phyloP scores from a whole-genome alignment of 1,140 invertebrate species.

The Lucilia cuprina region DNA sequence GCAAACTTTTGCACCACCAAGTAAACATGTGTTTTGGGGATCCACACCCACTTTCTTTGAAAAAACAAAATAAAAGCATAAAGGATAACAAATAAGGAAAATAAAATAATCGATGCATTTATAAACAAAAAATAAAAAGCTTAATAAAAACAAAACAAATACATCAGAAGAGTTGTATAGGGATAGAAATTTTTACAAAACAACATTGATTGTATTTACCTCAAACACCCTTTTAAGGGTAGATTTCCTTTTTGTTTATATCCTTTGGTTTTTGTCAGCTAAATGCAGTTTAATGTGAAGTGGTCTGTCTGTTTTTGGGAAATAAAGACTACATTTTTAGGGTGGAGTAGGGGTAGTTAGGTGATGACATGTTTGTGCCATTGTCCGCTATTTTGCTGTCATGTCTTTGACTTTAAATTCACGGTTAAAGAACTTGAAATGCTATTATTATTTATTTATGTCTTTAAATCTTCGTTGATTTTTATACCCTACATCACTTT shows the following conservation, averaged over 20 bases:
- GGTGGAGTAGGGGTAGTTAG: not conserved
- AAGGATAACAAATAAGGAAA: not conserved
- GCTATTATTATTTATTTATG: no score
- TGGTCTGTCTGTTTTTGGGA: not conserved
- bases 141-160: not conserved
- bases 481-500: no score
- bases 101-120: conserved; percentile 7
- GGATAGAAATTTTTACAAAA: not conserved
- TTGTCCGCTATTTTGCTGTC: not conserved
- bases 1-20: not conserved
- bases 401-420: not conserved
- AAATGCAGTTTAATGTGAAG: not conserved
- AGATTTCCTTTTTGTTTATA: not conserved
- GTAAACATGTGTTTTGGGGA: not conserved
- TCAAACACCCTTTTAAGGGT: not conserved
- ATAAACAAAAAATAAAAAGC: not conserved
- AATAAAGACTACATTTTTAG: not conserved
- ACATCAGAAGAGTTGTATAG: not conserved
- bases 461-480: no score
- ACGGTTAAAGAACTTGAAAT: not conserved
- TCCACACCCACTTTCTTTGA: not conserved
- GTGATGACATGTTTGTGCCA: not conserved
- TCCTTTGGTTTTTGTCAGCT: not conserved
- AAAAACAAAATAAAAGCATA: not conserved
- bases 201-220: not conserved